Evolutionary conservation across 2,888 invertebrate genomes (phyloP).

Genomic region (Dastarcus helophoroides): DNA sequence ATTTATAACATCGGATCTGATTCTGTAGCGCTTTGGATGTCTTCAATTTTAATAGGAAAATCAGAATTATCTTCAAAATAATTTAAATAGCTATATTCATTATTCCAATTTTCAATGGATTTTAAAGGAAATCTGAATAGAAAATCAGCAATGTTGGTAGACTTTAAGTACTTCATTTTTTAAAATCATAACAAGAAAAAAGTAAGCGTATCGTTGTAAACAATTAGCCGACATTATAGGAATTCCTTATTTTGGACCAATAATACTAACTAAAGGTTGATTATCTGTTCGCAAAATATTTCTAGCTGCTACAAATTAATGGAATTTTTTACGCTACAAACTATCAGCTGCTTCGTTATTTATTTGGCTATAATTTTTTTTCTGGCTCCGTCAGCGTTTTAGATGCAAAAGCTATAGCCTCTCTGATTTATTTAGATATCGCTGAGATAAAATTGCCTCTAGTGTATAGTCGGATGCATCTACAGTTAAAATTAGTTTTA

Average conservation of each 20-base stretch:
- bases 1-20: slow-evolving; percentile 1
- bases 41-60: too few species aligned
- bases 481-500: slow-evolving; percentile 10
- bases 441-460: slow-evolving; percentile 22
- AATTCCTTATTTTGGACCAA: slow-evolving; percentile 6
- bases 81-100: too few species aligned
- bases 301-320: too few species aligned
- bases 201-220: slow-evolving; percentile 10
- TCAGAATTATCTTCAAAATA: too few species aligned
- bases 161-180: slow-evolving; percentile 12
- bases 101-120: background rate
- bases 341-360: slow-evolving; percentile 19
- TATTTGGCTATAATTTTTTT: slow-evolving; percentile 16
- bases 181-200: slow-evolving; percentile 9
- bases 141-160: slow-evolving; percentile 17
- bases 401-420: slow-evolving; percentile 25
- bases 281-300: slow-evolving; percentile 5
- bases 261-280: slow-evolving; percentile 5
- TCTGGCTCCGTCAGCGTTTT: slow-evolving; percentile 19
- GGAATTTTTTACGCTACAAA: slow-evolving; percentile 6
- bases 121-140: slow-evolving; percentile 10
- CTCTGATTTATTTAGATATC: slow-evolving; percentile 20
- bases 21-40: too few species aligned
- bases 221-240: slow-evolving; percentile 8
- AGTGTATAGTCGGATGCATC: slow-evolving; percentile 16